Conservation (phyloP, 2,113 vertebrate genomes). For the Eublepharis macularius region DNA sequence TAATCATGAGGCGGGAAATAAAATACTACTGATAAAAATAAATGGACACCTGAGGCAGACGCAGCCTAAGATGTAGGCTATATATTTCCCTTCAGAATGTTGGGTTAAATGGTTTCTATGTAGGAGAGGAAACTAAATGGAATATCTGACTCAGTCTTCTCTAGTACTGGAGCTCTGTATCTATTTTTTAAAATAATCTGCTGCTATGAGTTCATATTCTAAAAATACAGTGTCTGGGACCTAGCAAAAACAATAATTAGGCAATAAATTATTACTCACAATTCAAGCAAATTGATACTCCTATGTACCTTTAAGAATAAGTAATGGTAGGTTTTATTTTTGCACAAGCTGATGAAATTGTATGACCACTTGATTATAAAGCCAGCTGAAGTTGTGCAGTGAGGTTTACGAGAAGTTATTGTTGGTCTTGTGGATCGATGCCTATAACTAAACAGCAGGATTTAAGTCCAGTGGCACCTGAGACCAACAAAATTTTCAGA, state of each 20-base stretch:
- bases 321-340: background rate
- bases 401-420: background rate
- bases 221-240: background rate
- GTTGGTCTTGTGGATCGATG: background rate
- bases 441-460: background rate
- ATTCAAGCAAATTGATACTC: background rate
- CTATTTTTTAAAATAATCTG: background rate
- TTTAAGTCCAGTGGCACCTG: too few relatives aligned
- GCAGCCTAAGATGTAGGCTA: background rate
- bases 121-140: background rate
- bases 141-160: background rate
- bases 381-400: background rate
- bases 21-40: background rate
- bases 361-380: background rate
- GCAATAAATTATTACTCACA: background rate
- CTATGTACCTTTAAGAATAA: background rate
- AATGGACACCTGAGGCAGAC: background rate
- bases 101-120: background rate
- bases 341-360: background rate
- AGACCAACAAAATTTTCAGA: too few relatives aligned
- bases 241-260: background rate
- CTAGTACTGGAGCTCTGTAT: background rate
- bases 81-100: background rate
- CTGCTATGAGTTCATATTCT: background rate
- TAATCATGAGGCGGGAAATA: background rate